Percentiles rank a stretch among this genome's conserved stretches.
These are phyloP conservation scores for Hydrolagus affinis DNA, from an alignment of 2,113 vertebrate species.

Conservation along the genomic window DNA sequence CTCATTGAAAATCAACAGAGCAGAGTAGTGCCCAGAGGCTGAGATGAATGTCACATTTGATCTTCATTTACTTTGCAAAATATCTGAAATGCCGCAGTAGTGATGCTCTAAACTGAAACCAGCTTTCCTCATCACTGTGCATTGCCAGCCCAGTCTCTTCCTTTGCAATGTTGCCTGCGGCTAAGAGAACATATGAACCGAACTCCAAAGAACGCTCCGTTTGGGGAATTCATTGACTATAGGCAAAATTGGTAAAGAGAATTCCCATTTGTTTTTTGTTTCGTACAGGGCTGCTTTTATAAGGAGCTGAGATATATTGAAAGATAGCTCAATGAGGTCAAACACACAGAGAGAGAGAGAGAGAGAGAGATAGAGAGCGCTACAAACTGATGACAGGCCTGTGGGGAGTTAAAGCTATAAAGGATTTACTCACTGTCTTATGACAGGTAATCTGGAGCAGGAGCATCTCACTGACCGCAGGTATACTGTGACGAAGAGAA, in stretches of 20 bases:
- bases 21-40: too few relatives aligned
- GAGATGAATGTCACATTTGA: too few relatives aligned
- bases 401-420: not conserved
- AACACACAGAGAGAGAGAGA: not conserved
- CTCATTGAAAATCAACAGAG: not conserved
- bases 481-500: too few relatives aligned
- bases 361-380: too few relatives aligned
- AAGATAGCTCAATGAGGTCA: not conserved
- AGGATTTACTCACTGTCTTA: not conserved
- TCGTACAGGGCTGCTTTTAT: not conserved
- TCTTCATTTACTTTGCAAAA: not conserved
- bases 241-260: not conserved
- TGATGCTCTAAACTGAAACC: not conserved
- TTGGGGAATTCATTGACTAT: not conserved
- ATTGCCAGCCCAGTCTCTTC: not conserved
- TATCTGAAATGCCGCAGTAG: not conserved
- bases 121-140: not conserved
- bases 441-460: not conserved
- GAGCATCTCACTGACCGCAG: not conserved
- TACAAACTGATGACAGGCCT: not conserved
- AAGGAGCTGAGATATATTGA: not conserved
- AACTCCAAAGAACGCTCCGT: not conserved
- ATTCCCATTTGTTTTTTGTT: conserved; percentile 3
- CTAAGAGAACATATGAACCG: not conserved
- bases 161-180: not conserved